phyloP scores from a whole-genome alignment of 2,797 vertebrate species.

The Phoeniculus purpureus region DNA sequence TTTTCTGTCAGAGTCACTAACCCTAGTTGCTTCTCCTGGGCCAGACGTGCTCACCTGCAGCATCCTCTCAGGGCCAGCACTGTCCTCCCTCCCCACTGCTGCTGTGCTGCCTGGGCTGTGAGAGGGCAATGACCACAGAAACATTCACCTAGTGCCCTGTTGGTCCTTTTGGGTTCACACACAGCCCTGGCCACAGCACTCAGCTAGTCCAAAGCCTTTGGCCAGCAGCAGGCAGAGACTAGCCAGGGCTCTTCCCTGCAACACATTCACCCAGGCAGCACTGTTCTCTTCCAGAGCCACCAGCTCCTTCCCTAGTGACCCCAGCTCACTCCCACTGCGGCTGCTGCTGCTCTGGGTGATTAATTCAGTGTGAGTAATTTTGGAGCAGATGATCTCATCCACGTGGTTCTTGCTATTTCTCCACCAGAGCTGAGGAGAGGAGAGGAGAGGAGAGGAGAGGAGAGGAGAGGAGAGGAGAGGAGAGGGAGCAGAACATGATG shows the following conservation, averaged over 20 bases:
- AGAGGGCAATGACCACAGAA: not conserved
- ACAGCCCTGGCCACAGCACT: not conserved
- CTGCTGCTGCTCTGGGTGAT: slow-evolving; percentile 38
- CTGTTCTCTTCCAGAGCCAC: not conserved
- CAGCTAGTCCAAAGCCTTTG: not conserved
- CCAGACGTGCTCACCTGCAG: not conserved
- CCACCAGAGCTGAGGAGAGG: rapidly evolving
- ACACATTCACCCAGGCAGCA: not conserved
- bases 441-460: not conserved
- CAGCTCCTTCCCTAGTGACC: slow-evolving; percentile 16
- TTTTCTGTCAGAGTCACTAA: not conserved
- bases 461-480: not conserved
- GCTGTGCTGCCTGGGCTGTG: not conserved
- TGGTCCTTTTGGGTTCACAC: not conserved
- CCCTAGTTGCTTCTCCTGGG: rapidly evolving
- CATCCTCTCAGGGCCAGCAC: not conserved
- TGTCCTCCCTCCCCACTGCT: rapidly evolving
- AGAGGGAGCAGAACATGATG: too few relatives aligned
- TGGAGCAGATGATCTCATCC: slow-evolving; percentile 63
- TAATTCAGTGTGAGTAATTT: slow-evolving; percentile 71
- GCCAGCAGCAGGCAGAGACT: not conserved
- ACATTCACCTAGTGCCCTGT: not conserved
- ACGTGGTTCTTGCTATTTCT: slow-evolving; percentile 44
- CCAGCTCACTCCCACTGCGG: slow-evolving; percentile 14
- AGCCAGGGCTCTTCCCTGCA: not conserved